Conservation (phyloP, 1,140 invertebrate species). For the Carcinoscorpius rotundicauda region DNA sequence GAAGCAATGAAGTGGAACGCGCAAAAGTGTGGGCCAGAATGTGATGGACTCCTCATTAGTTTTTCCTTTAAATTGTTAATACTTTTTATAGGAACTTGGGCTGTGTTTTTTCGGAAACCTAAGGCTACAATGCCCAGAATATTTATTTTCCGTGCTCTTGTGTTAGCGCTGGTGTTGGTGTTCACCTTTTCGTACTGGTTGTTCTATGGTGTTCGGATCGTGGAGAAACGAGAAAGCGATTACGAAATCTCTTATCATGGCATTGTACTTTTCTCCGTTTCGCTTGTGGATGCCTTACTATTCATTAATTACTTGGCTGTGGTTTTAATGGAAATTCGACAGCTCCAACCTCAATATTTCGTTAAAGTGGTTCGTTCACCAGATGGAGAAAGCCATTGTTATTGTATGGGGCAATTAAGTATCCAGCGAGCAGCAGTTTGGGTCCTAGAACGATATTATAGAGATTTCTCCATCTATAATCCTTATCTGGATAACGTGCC, state of each 20-base stretch:
- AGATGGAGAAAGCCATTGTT: constrained; percentile 60
- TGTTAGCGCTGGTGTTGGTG: constrained; percentile 73
- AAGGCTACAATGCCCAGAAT: constrained; percentile 81
- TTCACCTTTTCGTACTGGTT: constrained; percentile 94
- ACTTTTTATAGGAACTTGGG: constrained; percentile 86
- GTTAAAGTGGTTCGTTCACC: constrained; percentile 85
- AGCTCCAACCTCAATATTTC: constrained; percentile 76
- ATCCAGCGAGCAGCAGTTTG: constrained; percentile 90
- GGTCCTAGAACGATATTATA: constrained; percentile 89
- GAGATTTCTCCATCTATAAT: constrained; percentile 92
- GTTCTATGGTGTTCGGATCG: constrained; percentile 85
- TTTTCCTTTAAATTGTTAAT: constrained; percentile 84
- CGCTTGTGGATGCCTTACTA: constrained; percentile 78
- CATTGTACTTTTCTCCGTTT: constrained; percentile 78
- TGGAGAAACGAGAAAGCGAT: constrained; percentile 31
- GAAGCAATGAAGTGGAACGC: constrained; percentile 36
- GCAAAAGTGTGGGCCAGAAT: constrained; percentile 61
- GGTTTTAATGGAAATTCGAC: constrained; percentile 79
- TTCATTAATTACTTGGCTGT: constrained; percentile 93
- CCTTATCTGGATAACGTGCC: constrained; percentile 85
- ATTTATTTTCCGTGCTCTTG: constrained; percentile 76
- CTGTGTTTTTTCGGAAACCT: constrained; percentile 49
- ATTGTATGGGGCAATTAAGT: constrained; percentile 78
- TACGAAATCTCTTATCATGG: constrained; percentile 22
- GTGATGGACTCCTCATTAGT: constrained; percentile 80